These are phyloP conservation scores for Punctoribates punctum DNA, from an alignment of 2,888 invertebrate genomes.

Conservation along the genomic window DNA sequence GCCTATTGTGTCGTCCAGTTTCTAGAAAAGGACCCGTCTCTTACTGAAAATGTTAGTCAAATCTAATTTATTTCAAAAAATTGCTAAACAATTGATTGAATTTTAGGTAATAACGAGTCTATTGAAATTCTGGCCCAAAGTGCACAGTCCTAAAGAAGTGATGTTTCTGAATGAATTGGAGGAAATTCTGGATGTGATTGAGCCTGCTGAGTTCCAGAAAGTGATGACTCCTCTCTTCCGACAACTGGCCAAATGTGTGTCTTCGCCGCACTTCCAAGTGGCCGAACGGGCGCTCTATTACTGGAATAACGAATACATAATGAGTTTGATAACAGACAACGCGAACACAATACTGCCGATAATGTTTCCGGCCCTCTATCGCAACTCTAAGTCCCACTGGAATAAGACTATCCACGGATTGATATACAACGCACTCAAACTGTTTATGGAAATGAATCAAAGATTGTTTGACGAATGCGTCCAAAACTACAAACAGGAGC, in stretches of 20 bases:
- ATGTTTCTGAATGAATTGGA: slow-evolving; percentile 99
- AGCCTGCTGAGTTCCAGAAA: slow-evolving; percentile 97
- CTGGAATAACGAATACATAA: slow-evolving; percentile 99
- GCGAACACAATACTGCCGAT: slow-evolving; percentile 97
- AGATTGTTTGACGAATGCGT: slow-evolving; percentile 98
- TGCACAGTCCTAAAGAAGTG: slow-evolving; percentile 99
- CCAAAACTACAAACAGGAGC: slow-evolving; percentile 95
- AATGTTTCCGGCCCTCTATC: slow-evolving; percentile 98
- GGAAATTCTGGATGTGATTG: slow-evolving; percentile 98
- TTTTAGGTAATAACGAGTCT: slow-evolving; percentile 84
- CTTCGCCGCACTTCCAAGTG: slow-evolving; percentile 99
- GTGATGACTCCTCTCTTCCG: slow-evolving; percentile 96
- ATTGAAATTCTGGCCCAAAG: slow-evolving; percentile 99
- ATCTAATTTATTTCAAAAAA: too few species aligned
- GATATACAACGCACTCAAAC: slow-evolving; percentile 98
- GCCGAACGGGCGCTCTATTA: slow-evolving; percentile 98
- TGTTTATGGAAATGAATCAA: slow-evolving; percentile 99
- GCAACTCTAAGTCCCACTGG: slow-evolving; percentile 99
- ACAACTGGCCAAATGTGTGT: slow-evolving; percentile 98
- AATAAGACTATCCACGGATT: slow-evolving; percentile 99
- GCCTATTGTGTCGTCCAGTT: slow-evolving; percentile 99
- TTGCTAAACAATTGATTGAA: too few species aligned
- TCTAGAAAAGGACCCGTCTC: slow-evolving; percentile 95
- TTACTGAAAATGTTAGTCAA: slow-evolving; percentile 67
- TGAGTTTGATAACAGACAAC: slow-evolving; percentile 98